A percentile compares a stretch with the other conserved stretches of the same genome.
These are phyloP conservation scores for Drosophila setosimentum DNA, from an alignment of 2,888 invertebrate genomes.

Conservation along the genomic window DNA sequence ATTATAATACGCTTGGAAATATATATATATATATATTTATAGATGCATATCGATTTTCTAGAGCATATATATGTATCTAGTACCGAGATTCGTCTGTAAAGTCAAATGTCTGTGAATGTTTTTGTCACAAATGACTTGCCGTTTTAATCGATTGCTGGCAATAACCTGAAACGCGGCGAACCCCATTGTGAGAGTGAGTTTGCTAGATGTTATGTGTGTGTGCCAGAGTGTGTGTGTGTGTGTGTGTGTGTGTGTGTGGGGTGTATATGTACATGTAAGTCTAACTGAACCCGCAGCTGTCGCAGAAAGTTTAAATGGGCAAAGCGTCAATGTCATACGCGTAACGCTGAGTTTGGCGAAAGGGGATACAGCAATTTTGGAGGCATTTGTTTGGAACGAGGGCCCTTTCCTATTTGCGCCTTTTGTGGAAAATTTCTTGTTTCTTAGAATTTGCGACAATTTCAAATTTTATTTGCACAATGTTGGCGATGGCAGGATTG, in stretches of 20 bases:
- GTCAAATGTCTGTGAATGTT: constrained; percentile 80
- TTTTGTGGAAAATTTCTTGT: constrained; percentile 59
- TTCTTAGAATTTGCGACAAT: constrained; percentile 78
- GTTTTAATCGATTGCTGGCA: constrained; percentile 80
- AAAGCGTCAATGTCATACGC: constrained; percentile 74
- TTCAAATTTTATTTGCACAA: constrained; percentile 75
- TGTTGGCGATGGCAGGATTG: not conserved
- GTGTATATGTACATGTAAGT: constrained; percentile 18
- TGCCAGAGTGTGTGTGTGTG: constrained; percentile 20
- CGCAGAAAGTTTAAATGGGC: constrained; percentile 74
- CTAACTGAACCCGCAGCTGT: constrained; percentile 56
- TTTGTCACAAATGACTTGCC: constrained; percentile 81
- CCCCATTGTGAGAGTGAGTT: constrained; percentile 41
- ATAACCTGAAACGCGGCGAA: constrained; percentile 73
- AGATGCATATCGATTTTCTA: constrained; percentile 26
- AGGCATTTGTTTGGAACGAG: constrained; percentile 23
- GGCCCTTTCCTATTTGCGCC: constrained; percentile 46
- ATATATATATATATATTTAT: not conserved
- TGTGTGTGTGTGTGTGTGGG: constrained; percentile 10
- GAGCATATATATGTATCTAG: not conserved
- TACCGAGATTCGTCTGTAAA: constrained; percentile 36
- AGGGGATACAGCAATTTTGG: constrained; percentile 9
- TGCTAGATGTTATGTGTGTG: not conserved
- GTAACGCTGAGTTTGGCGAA: constrained; percentile 20
- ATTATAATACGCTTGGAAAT: constrained; percentile 54